phyloP scores from a whole-genome alignment of 1,140 invertebrate species.

The Epicauta chinensis region DNA sequence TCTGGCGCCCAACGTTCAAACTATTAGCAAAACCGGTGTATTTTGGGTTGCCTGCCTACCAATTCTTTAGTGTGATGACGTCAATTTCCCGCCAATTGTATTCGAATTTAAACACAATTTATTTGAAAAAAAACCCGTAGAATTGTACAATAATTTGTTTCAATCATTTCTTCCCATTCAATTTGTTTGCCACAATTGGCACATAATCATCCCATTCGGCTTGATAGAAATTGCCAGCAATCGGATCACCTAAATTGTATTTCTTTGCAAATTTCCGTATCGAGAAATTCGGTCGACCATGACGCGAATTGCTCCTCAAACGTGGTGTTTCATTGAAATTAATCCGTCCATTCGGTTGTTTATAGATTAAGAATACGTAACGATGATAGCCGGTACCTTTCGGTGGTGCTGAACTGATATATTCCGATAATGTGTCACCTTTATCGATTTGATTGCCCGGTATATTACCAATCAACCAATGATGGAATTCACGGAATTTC shows the following conservation, averaged over 20 bases:
- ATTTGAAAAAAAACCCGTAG: too few relatives aligned
- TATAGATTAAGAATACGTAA: constrained; percentile 80
- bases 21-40: too few relatives aligned
- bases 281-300: not conserved
- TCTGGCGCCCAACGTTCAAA: too few relatives aligned
- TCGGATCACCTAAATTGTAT: not conserved
- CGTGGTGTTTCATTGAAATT: constrained; percentile 60
- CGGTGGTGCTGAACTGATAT: constrained; percentile 79
- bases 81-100: too few relatives aligned
- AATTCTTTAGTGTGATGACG: too few relatives aligned
- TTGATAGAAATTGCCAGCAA: constrained; percentile 10
- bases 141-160: too few relatives aligned
- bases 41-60: too few relatives aligned
- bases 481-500: constrained; percentile 76
- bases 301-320: constrained; percentile 43
- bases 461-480: constrained; percentile 89
- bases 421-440: constrained; percentile 63
- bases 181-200: too few relatives aligned
- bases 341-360: constrained; percentile 67
- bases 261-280: constrained; percentile 1
- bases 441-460: constrained; percentile 61
- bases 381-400: constrained; percentile 74
- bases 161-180: too few relatives aligned
- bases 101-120: too few relatives aligned
- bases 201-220: constrained; percentile 1